phyloP scores from a whole-genome alignment of 2,113 vertebrate species.

The Zosterops japonicus region DNA sequence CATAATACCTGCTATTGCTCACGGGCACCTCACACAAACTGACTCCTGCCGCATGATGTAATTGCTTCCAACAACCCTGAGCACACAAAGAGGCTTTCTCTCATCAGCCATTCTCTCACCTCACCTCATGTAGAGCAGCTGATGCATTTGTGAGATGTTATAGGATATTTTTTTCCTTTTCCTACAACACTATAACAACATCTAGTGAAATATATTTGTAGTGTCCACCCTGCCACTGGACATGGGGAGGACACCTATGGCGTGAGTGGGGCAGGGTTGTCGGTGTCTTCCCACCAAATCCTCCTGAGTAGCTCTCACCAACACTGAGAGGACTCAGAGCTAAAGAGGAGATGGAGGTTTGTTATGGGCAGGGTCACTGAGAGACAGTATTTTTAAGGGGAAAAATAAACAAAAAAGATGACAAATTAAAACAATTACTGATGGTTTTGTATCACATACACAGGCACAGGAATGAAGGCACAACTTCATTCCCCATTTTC shows the following conservation, averaged over 20 bases:
- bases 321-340: neutral
- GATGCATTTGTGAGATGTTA: neutral
- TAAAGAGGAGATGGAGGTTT: neutral
- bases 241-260: accelerated
- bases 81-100: neutral
- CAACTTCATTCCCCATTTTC: neutral
- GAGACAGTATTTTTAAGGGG: neutral
- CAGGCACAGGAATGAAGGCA: neutral
- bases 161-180: neutral
- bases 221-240: neutral
- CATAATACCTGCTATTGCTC: neutral
- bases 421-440: neutral
- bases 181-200: neutral
- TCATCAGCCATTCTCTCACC: neutral
- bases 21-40: neutral
- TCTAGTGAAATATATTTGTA: neutral
- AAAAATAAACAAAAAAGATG: neutral
- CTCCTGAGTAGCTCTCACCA: neutral
- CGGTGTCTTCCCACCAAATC: neutral
- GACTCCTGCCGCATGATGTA: neutral
- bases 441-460: neutral
- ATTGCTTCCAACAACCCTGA: neutral
- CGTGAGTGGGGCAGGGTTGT: neutral
- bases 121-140: neutral
- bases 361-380: neutral